Conservation (phyloP, 1,140 invertebrate species). For the Aradophagus sp. region DNA sequence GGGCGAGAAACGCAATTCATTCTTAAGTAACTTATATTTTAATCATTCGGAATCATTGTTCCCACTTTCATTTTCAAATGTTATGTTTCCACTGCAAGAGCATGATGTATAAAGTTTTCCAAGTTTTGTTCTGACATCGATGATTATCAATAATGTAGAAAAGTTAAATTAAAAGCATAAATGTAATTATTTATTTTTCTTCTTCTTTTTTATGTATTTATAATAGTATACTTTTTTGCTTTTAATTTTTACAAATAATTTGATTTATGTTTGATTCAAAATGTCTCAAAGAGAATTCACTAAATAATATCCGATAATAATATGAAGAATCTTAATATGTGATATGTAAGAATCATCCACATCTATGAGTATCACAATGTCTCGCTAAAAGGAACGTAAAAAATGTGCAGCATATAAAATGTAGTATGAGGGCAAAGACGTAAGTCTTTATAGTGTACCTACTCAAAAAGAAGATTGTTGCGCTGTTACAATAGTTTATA, state of each 20-base stretch:
- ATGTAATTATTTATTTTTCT: no score
- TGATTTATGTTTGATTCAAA: no score
- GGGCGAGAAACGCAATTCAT: slow-evolving; percentile 52
- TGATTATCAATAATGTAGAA: no score
- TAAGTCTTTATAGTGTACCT: slow-evolving; percentile 45
- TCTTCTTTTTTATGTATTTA: no score
- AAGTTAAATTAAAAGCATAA: no score
- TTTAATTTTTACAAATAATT: no score
- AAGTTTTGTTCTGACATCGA: no score
- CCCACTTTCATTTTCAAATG: slow-evolving; percentile 3
- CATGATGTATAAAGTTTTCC: no score
- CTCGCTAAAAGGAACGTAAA: slow-evolving; percentile 73
- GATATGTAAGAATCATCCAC: slow-evolving; percentile 51
- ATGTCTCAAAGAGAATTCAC: no score
- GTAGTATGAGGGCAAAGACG: slow-evolving; percentile 45
- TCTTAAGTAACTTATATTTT: slow-evolving; percentile 48
- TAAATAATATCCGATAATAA: slow-evolving; percentile 4
- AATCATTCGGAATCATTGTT: slow-evolving; percentile 9
- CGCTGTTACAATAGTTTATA: background rate
- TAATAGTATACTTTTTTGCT: no score
- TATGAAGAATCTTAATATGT: slow-evolving; percentile 24
- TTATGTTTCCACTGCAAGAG: no score
- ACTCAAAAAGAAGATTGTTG: slow-evolving; percentile 43
- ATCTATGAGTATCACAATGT: slow-evolving; percentile 74
- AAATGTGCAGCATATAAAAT: slow-evolving; percentile 62